A percentile compares a stretch with the other conserved stretches of the same genome.
Evolutionary conservation across 2,888 invertebrate genomes (phyloP).

Genomic region (Pycnomerus fuliginosus): DNA sequence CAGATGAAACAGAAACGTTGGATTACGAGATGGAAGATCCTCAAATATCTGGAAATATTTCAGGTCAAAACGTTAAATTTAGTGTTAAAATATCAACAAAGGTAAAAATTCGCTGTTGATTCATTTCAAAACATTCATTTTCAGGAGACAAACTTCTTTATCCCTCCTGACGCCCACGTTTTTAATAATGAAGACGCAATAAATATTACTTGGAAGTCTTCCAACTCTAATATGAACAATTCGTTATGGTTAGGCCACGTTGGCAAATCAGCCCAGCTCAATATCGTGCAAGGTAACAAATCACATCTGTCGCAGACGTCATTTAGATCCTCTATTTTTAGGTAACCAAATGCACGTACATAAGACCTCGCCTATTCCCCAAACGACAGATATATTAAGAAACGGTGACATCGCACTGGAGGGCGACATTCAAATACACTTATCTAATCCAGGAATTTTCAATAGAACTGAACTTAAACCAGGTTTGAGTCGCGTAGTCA

Average conservation of each 20-base stretch:
- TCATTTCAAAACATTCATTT: constrained; percentile 6
- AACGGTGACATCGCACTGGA: constrained; percentile 12
- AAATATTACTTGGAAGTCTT: constrained; percentile 27
- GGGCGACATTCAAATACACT: constrained; percentile 20
- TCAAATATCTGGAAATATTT: constrained; percentile 9
- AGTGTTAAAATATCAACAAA: constrained; percentile 17
- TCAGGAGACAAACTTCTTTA: constrained; percentile 19
- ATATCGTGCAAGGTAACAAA: constrained; percentile 22
- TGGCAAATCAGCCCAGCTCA: constrained; percentile 19
- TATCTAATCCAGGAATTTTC: constrained; percentile 18
- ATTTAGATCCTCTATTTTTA: constrained; percentile 19
- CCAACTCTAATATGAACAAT: constrained; percentile 20
- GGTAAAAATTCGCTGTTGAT: too few relatives aligned
- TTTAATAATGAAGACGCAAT: constrained; percentile 8
- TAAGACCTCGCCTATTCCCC: constrained; percentile 10
- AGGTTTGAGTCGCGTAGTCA: not conserved
- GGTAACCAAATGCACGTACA: constrained; percentile 17
- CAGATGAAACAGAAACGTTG: not conserved
- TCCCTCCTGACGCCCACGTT: constrained; percentile 23
- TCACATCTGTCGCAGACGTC: not conserved
- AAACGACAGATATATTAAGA: constrained; percentile 6
- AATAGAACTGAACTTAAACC: not conserved
- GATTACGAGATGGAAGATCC: constrained; percentile 2
- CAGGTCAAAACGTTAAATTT: constrained; percentile 15
- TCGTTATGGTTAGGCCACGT: constrained; percentile 17